A percentile compares a stretch with the other conserved stretches of the same genome.
phyloP scores from a whole-genome alignment of 2,113 vertebrate genomes.

The Dipodomys merriami region DNA sequence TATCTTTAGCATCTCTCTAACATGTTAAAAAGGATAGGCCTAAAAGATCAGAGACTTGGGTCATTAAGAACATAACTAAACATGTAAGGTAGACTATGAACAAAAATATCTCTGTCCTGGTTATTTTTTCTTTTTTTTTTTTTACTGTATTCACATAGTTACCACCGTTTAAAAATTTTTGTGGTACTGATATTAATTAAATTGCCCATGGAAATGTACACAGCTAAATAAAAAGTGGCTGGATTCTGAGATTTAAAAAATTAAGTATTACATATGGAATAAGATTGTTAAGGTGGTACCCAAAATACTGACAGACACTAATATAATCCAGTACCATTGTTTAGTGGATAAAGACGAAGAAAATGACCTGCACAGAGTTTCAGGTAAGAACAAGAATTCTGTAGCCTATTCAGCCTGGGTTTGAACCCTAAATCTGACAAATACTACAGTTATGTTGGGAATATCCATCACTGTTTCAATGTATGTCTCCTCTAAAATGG shows the following conservation, averaged over 20 bases:
- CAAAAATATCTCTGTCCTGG: neutral
- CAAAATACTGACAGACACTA: neutral
- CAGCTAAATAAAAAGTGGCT: neutral
- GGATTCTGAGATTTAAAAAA: neutral
- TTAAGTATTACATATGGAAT: neutral
- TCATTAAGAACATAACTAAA: neutral
- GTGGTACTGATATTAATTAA: neutral
- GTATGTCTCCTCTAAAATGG: neutral
- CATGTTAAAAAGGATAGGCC: neutral
- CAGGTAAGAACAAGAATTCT: neutral
- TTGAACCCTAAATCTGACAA: neutral
- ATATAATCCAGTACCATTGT: neutral
- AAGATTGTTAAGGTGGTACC: neutral
- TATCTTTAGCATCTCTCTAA: neutral
- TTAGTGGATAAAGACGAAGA: neutral
- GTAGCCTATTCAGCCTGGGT: neutral
- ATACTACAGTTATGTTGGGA: too few species aligned
- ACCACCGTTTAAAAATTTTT: neutral
- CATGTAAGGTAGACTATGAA: neutral
- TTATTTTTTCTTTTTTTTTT: neutral
- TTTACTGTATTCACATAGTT: neutral
- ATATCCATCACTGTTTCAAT: neutral
- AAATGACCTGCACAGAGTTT: neutral
- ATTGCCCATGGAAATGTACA: neutral
- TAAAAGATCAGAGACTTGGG: neutral